phyloP scores from a whole-genome alignment of 37 sponge, comb jelly and placozoan species.

The Halichondria panicea region DNA sequence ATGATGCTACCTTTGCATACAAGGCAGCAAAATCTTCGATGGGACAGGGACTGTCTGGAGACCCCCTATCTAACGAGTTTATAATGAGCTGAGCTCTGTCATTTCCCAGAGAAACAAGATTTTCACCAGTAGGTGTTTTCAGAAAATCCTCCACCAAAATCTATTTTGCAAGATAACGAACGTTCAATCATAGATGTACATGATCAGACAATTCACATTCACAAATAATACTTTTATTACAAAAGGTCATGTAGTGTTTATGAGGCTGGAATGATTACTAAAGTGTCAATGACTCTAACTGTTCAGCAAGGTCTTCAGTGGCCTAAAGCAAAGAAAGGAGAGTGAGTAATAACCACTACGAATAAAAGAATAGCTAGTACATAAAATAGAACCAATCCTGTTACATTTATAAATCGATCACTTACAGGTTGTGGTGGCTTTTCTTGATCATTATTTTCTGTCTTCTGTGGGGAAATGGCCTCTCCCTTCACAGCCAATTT shows the following conservation, averaged over 20 bases:
- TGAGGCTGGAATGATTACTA: neutral
- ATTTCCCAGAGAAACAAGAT: constrained; percentile 27
- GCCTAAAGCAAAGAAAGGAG: neutral
- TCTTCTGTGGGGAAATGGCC: neutral
- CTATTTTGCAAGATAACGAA: constrained; percentile 2
- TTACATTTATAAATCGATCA: too few species aligned
- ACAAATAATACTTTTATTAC: neutral
- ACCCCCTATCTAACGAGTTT: constrained; percentile 2
- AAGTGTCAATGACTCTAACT: constrained; percentile 2
- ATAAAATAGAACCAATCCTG: neutral
- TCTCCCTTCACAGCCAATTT: neutral
- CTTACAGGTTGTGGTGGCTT: neutral
- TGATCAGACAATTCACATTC: neutral
- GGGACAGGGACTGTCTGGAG: neutral
- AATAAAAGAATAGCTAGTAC: too few species aligned
- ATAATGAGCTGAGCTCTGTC: constrained; percentile 5
- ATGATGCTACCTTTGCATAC: constrained; percentile 31
- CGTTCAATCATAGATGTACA: neutral
- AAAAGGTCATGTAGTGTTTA: neutral
- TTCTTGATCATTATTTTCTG: neutral
- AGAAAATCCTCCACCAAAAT: constrained; percentile 31
- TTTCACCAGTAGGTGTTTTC: constrained; percentile 18
- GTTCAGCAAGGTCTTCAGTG: constrained; percentile 12
- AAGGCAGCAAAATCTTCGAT: constrained; percentile 4
- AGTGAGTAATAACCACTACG: neutral